Base-by-base conservation (phyloP, 30 jellyfish, hydroid and myxozoan species). In the Aurelia sp. region DNA sequence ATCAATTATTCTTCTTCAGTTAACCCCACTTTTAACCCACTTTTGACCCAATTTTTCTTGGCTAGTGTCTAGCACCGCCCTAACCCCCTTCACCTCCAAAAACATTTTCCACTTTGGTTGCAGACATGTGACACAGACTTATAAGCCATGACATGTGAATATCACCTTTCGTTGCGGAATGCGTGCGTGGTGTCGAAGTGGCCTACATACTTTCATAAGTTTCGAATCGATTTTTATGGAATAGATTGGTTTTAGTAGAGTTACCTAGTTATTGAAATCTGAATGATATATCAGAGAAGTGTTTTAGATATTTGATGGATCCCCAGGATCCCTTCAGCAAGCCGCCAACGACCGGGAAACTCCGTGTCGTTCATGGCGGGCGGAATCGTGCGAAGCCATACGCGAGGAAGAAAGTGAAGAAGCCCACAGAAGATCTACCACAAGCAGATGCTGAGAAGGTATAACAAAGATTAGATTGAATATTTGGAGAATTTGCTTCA, bases 351-450 rank as follows among this genome's bases (percentile, higher is more conserved):
- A 68, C 86, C 20, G 92, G 92, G 52, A 82, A 82, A 47, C 44
- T 82, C 77, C 92, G 92, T 17, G 92, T 61, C 51, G 24, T 81
- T 70, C 80, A 82, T 70, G 92, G 92, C 92, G 92, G 92, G 80
- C 92, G 92, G 40, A 76, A 16, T 30, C 92, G 92, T 58, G 86
- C 76, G 15, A 82, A 69, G 71, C 92, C 92, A 17, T 82, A 82
- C 80, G 58, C 86, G 68, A 82, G 92, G 48, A 9, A 69, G 33
- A 78, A 41, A 64, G 80, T 40, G 8, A 64, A 63, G 67, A 61
- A 58, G 71, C 47, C 92, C 12, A 75, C 30, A 47, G 86, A 27
- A 68, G 33, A 55, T 33, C 52, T 35, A 11, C n/a, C 6, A 20
- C 50, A 70, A 47, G 74, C 15, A 24, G 60, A 9, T 24, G 59